A percentile compares a stretch with the other conserved stretches of the same genome.
Evolutionary conservation across 2,888 invertebrate species (phyloP).

Genomic region (Thecophora atra): DNA sequence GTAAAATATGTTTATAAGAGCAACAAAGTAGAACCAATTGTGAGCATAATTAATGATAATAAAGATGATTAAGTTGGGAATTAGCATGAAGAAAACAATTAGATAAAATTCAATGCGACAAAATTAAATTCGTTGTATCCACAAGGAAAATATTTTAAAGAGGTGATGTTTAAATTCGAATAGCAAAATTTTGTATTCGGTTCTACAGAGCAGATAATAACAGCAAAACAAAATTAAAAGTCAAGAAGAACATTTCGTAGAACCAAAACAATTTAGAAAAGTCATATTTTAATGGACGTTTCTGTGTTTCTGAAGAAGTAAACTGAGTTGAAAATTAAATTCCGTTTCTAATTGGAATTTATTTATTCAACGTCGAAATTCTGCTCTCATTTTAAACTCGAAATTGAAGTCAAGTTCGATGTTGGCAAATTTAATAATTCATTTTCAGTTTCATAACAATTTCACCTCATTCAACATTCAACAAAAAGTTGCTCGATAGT

Average conservation of each 20-base stretch:
- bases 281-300: too few relatives aligned
- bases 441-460: background rate
- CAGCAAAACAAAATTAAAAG: too few relatives aligned
- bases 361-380: too few relatives aligned
- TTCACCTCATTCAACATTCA: background rate
- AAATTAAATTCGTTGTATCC: too few relatives aligned
- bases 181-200: background rate
- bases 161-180: background rate
- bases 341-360: too few relatives aligned
- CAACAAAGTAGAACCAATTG: background rate
- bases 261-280: too few relatives aligned
- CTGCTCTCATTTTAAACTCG: background rate
- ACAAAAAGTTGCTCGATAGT: background rate
- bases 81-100: background rate
- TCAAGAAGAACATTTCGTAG: too few relatives aligned
- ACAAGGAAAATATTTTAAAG: too few relatives aligned
- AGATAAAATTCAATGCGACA: background rate
- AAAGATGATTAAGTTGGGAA: background rate
- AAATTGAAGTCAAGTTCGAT: background rate
- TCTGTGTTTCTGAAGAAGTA: too few relatives aligned
- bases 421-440: background rate
- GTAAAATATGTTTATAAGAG: background rate
- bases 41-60: slow-evolving; percentile 15
- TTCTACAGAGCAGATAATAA: background rate
- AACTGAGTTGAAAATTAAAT: too few relatives aligned